Conservation (phyloP, 2,113 vertebrate species). For the Rafetus swinhoei region DNA sequence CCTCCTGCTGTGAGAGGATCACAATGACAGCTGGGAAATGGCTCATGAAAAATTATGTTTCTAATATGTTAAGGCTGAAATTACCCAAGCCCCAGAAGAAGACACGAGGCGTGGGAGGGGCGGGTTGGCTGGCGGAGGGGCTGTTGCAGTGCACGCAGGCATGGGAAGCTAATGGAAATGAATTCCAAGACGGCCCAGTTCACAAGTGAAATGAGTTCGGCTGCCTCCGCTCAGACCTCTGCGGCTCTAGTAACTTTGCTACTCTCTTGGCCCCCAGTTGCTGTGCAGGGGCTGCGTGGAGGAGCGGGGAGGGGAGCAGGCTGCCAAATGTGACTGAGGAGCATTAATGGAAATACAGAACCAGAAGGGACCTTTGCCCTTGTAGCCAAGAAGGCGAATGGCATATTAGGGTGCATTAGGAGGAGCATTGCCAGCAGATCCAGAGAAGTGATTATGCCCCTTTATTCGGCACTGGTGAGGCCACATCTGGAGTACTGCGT, state of each 20-base stretch:
- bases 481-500: too few species aligned
- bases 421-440: too few species aligned
- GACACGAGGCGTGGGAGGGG: too few species aligned
- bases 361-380: background rate
- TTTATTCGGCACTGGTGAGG: too few species aligned
- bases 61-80: background rate
- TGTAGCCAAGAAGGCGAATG: too few species aligned
- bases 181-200: background rate
- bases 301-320: background rate
- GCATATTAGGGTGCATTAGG: too few species aligned
- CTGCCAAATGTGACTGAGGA: background rate
- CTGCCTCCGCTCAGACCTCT: background rate
- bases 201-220: background rate
- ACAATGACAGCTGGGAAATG: constrained; percentile 2
- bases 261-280: background rate
- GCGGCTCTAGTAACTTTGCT: too few species aligned
- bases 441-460: too few species aligned
- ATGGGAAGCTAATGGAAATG: background rate
- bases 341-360: background rate
- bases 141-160: background rate
- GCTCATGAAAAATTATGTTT: background rate
- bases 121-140: background rate
- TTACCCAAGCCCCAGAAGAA: background rate
- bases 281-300: too few species aligned
- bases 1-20: background rate